Evolutionary conservation across 2,797 vertebrate species (phyloP).

Genomic region (Falco cherrug): DNA sequence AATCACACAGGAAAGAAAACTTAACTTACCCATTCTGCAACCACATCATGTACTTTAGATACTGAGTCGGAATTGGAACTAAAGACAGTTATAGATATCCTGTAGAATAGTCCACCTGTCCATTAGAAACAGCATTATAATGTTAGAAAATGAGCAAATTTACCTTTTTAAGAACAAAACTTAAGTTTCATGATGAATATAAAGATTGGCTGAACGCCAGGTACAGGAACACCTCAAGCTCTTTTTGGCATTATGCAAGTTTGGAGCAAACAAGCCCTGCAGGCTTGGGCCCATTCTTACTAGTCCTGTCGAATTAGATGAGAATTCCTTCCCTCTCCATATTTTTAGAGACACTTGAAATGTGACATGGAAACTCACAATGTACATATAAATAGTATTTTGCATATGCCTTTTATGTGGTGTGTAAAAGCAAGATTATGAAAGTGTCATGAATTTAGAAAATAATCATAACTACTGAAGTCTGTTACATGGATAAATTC

Average conservation of each 20-base stretch:
- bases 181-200: background rate
- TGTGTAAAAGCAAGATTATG: background rate
- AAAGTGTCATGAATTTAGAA: background rate
- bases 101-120: slow-evolving; percentile 88
- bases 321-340: background rate
- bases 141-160: slow-evolving; percentile 18
- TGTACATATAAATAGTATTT: background rate
- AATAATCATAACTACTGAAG: background rate
- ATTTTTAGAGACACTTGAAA: background rate
- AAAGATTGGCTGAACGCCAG: background rate
- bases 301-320: background rate
- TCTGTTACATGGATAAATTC: background rate
- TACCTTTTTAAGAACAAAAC: background rate
- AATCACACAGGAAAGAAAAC: background rate
- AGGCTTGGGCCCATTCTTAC: background rate
- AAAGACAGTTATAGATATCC: slow-evolving; percentile 79
- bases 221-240: background rate
- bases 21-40: slow-evolving; percentile 86
- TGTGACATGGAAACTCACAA: background rate
- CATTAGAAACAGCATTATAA: slow-evolving; percentile 53
- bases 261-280: background rate
- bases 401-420: background rate
- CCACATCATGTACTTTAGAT: slow-evolving; percentile 70
- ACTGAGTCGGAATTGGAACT: slow-evolving; percentile 55
- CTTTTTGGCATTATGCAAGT: background rate